Conservation (phyloP, 2,888 invertebrate genomes). For the Sisyra nigra region DNA sequence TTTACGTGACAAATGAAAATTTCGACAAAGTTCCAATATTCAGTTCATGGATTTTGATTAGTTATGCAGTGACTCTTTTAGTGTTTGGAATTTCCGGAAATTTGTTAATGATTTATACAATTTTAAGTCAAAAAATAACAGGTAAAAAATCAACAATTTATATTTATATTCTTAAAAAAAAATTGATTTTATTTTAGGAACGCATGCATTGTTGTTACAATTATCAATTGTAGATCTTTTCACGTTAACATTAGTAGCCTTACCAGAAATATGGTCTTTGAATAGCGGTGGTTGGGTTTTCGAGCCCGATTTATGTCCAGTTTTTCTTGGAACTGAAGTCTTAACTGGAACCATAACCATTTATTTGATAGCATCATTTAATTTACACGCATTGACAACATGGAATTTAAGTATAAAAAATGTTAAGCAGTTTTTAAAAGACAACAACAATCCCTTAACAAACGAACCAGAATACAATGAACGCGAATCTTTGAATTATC, state of each 20-base stretch:
- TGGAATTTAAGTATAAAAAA: slow-evolving; percentile 33
- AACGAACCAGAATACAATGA: slow-evolving; percentile 18
- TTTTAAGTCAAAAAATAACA: slow-evolving; percentile 10
- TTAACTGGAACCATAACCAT: slow-evolving; percentile 36
- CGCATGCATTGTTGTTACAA: slow-evolving; percentile 30
- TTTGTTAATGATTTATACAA: slow-evolving; percentile 8
- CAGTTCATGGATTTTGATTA: background rate
- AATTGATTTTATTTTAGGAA: slow-evolving; percentile 2
- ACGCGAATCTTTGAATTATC: slow-evolving; percentile 20
- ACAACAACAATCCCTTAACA: slow-evolving; percentile 21
- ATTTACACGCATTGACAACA: slow-evolving; percentile 38
- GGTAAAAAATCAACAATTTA: background rate
- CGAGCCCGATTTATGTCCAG: slow-evolving; percentile 30
- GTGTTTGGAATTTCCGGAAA: background rate
- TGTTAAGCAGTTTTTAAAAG: slow-evolving; percentile 20
- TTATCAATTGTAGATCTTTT: slow-evolving; percentile 33
- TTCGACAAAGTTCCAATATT: no score
- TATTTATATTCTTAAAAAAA: background rate
- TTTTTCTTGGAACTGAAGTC: slow-evolving; percentile 37
- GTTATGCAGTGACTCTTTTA: background rate
- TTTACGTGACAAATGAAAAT: no score
- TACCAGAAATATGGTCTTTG: slow-evolving; percentile 35
- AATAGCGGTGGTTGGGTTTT: slow-evolving; percentile 35
- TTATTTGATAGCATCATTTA: slow-evolving; percentile 37
- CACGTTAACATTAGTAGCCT: slow-evolving; percentile 28